Conservation (phyloP, 2,797 vertebrate genomes). For the Semaprochilodus insignis region DNA sequence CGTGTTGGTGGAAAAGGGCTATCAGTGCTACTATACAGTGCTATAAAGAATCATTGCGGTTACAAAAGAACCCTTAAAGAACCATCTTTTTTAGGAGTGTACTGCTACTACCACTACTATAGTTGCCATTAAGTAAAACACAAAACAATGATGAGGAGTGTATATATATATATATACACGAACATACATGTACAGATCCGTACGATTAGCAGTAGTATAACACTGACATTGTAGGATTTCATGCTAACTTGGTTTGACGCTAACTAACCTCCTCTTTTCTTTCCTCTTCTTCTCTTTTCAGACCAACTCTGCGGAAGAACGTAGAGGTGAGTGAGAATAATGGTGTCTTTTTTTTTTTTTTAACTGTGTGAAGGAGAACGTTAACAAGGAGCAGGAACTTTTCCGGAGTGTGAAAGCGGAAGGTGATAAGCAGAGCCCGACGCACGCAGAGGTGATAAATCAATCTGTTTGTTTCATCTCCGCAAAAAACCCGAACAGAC, state of each 20-base stretch:
- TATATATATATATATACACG: too few species aligned
- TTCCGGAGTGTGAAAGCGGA: slow-evolving; percentile 20
- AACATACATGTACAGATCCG: too few species aligned
- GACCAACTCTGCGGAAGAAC: slow-evolving; percentile 45
- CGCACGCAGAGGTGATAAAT: slow-evolving; percentile 34
- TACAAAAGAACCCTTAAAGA: too few species aligned
- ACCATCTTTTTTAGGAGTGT: too few species aligned
- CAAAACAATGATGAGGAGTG: too few species aligned
- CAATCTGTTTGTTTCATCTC: slow-evolving; percentile 23
- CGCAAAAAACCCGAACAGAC: background rate
- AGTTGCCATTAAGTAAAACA: too few species aligned
- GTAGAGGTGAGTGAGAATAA: slow-evolving; percentile 53
- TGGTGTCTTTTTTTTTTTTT: background rate
- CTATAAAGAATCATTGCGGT: too few species aligned
- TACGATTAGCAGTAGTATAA: background rate
- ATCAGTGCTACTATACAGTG: too few species aligned
- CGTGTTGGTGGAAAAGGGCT: too few species aligned
- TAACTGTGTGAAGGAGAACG: slow-evolving; percentile 20
- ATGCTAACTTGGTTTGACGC: background rate
- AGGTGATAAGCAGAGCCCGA: slow-evolving; percentile 29
- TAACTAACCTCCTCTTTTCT: slow-evolving; percentile 27
- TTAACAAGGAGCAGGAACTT: slow-evolving; percentile 40
- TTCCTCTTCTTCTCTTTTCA: slow-evolving; percentile 28
- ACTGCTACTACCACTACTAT: too few species aligned
- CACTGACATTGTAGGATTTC: background rate